Evolutionary conservation across 1,140 invertebrate genomes (phyloP).

Genomic region (Hydropsyche tenuis): DNA sequence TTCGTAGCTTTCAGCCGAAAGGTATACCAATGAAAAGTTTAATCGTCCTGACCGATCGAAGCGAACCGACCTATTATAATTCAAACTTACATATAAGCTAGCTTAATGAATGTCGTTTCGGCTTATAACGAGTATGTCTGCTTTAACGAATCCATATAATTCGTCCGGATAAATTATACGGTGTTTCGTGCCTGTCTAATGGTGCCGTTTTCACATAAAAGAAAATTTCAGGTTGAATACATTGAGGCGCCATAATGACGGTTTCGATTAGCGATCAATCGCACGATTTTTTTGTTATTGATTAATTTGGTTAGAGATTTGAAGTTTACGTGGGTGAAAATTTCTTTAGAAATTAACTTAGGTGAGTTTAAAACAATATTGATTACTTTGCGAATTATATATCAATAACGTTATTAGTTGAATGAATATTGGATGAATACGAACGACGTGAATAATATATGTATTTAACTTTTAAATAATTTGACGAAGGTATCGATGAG

Average conservation of each 20-base stretch:
- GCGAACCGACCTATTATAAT: conserved; percentile 36
- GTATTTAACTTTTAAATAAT: too few relatives aligned
- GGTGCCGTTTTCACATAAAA: neutral
- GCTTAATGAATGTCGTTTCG: conserved; percentile 45
- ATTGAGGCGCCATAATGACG: neutral
- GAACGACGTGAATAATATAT: too few relatives aligned
- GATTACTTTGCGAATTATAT: too few relatives aligned
- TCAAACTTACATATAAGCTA: too few relatives aligned
- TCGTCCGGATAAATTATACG: conserved; percentile 18
- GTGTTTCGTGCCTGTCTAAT: neutral
- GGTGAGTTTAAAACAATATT: too few relatives aligned
- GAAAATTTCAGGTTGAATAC: neutral
- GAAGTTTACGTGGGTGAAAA: neutral
- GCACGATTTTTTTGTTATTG: neutral
- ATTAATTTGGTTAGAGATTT: neutral
- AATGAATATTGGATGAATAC: too few relatives aligned
- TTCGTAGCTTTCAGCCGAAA: neutral
- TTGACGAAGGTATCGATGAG: too few relatives aligned
- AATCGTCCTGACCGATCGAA: conserved; percentile 17
- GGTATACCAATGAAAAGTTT: conserved; percentile 25
- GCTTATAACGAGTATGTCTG: conserved; percentile 43
- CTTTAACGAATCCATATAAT: conserved; percentile 44
- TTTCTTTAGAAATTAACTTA: neutral
- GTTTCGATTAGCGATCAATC: neutral
- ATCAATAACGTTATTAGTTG: too few relatives aligned